Evolutionary conservation across 1,140 invertebrate genomes (phyloP), one percentile per base, ranked within the genome.

Genomic region (Linepithema humile): DNA sequence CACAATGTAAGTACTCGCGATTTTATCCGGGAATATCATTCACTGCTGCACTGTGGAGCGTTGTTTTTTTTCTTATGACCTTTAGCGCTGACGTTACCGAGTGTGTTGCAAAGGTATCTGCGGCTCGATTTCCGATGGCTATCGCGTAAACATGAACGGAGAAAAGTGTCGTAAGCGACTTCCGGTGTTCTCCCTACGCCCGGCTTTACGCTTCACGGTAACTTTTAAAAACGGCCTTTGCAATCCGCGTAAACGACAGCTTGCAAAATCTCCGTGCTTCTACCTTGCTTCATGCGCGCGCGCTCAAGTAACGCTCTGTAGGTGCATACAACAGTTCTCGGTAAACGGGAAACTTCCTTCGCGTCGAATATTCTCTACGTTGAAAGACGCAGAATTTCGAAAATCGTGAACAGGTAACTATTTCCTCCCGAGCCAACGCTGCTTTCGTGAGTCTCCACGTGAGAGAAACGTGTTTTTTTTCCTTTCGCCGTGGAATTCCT

Each of bases 21-120:
- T 53, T n/a, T 65, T 65, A 77, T 65, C 74, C 2, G 35, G 40
- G 32, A 77, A 67, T n/a, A 77, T 77, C 60, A 77, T 77, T 67
- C 40, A 26, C 43, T 38, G 29, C 38, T 38, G 40, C 40, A 0
- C 40, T 10, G 9, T n/a, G 2, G 0, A 40, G 3, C 43, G 29
- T 77, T 50, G n/a, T 67, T 50, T 77, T 67, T 50, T 77, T 38
- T 65, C 43, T 26, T 50, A 48, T n/a, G 60, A 77, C 60, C 43
- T 77, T 65, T 77, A 77, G 17, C 32, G 23, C 38, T 7, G 29
- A 45, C n/a, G 29, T 32, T 20, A 3, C 15, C 7, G 50, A 9
- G 15, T 12, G 15, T 45, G n/a, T 6, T 12, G 50, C 10, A 15
- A 26, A 29, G 20, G 23, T 48, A 45, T 48, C 29, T n/a, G 38